phyloP scores from a whole-genome alignment of 2,888 invertebrate species.

The Archips crataeganus region DNA sequence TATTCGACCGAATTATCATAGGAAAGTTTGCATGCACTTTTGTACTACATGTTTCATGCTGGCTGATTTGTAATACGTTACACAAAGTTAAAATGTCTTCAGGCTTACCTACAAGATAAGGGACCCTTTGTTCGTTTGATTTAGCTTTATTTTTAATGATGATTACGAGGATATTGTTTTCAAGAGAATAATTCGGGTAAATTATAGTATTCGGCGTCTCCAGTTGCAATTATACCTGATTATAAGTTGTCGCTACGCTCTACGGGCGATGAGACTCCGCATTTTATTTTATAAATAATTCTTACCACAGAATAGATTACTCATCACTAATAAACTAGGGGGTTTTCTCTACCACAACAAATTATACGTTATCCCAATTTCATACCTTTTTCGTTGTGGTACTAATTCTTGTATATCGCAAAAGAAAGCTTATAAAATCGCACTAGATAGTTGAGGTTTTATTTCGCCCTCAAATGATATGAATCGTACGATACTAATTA shows the following conservation, averaged over 20 bases:
- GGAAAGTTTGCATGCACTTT: too few relatives aligned
- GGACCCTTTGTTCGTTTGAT: too few relatives aligned
- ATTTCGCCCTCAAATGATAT: constrained; percentile 39
- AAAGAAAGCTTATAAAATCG: constrained; percentile 27
- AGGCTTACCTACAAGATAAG: too few relatives aligned
- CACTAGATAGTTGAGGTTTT: constrained; percentile 24
- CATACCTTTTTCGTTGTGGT: constrained; percentile 34
- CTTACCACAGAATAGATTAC: constrained; percentile 36
- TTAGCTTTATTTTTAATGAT: too few relatives aligned
- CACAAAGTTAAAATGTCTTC: too few relatives aligned
- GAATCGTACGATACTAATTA: constrained; percentile 35
- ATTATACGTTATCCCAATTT: constrained; percentile 24
- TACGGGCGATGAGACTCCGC: constrained; percentile 11
- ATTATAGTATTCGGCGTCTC: too few relatives aligned
- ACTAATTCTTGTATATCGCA: constrained; percentile 24
- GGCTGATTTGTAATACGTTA: too few relatives aligned
- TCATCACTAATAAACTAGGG: constrained; percentile 30
- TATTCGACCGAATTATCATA: too few relatives aligned
- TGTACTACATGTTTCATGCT: too few relatives aligned
- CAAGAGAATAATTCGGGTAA: too few relatives aligned
- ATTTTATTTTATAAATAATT: not conserved
- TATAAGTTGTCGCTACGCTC: constrained; percentile 10
- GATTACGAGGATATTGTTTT: too few relatives aligned
- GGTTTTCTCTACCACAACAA: constrained; percentile 35
- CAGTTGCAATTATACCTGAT: not conserved